Conservation (phyloP, 2,797 vertebrate species). For the Valencia hispanica region DNA sequence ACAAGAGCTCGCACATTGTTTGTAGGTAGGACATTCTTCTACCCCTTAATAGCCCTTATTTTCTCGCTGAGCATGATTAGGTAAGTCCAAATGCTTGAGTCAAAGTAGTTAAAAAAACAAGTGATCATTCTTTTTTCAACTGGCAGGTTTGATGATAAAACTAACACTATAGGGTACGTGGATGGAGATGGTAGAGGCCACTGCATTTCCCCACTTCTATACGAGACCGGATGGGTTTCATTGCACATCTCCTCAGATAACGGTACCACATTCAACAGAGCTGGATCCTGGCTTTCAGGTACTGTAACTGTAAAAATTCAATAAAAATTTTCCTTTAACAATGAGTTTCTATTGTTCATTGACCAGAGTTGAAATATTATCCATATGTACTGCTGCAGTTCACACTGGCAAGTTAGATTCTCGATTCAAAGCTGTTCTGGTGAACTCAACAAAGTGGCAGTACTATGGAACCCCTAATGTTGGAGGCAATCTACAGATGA, state of each 20-base stretch:
- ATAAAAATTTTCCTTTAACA: neutral
- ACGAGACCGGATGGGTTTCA: constrained; percentile 86
- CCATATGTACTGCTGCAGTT: constrained; percentile 71
- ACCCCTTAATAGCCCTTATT: neutral
- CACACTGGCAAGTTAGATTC: constrained; percentile 86
- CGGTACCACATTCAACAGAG: constrained; percentile 77
- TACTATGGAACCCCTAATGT: constrained; percentile 87
- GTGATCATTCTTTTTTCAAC: neutral
- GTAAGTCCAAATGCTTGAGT: neutral
- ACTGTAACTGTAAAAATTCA: neutral
- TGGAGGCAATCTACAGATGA: constrained; percentile 80
- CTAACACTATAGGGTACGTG: constrained; percentile 81
- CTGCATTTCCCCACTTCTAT: constrained; percentile 91
- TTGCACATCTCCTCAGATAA: constrained; percentile 85
- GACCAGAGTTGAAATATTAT: neutral
- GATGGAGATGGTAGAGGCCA: constrained; percentile 75
- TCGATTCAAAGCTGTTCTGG: constrained; percentile 80
- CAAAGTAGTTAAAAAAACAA: neutral
- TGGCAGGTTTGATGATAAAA: constrained; percentile 82
- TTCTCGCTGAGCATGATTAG: neutral
- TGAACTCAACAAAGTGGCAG: constrained; percentile 91
- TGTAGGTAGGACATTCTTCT: constrained; percentile 83
- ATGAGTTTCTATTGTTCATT: neutral
- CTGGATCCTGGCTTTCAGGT: constrained; percentile 91
- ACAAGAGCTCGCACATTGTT: constrained; percentile 52